Base-by-base conservation (phyloP, 2,797 vertebrate species). In the Lerista edwardsae region DNA sequence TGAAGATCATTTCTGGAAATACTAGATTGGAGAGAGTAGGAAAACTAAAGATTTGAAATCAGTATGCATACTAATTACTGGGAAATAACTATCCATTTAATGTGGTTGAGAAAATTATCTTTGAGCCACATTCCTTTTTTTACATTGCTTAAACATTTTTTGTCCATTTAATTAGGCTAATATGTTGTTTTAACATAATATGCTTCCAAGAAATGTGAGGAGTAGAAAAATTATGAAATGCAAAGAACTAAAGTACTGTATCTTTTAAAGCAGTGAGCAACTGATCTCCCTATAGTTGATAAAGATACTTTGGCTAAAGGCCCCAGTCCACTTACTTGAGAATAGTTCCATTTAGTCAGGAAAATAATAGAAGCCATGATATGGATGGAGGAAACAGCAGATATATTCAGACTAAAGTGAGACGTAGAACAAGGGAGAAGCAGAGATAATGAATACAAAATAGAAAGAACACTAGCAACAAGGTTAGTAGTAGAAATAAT, bases 271-370 rank as follows among this genome's bases (percentile, higher is more conserved):
- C 79, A 78, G 15, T 39, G 81, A 77, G 61, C 17, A 74, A 0
- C 25, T 27, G 76, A 65, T 79, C 64, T 3, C 3, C 3, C 27
- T 0, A 0, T 72, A 44, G 36, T 88, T 90, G 86, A 83, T 73
- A 86, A 79, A 55, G 67, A 78, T 82, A 57, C 59, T 74, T 84
- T 82, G 74, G 65, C 27, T 85, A 80, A 79, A 76, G 31, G 86
- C 25, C 17, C 0, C 31, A 7, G 83, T 65, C 47, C 59, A 68
- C 11, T 62, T 77, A 67, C 75, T 84, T 89, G 75, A 88, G 68
- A 68, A 80, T 29, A 62, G 25, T 44, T 89, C 61, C 29, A 41
- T 61, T 61, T 81, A n/a, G 65, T 44, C 77, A 78, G 0, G 75
- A 82, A 84, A 89, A 87, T 82, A 69, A 12, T 7, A 64, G 31